Conservation (phyloP, 2,113 vertebrate genomes). For the Pterocles burchelli region DNA sequence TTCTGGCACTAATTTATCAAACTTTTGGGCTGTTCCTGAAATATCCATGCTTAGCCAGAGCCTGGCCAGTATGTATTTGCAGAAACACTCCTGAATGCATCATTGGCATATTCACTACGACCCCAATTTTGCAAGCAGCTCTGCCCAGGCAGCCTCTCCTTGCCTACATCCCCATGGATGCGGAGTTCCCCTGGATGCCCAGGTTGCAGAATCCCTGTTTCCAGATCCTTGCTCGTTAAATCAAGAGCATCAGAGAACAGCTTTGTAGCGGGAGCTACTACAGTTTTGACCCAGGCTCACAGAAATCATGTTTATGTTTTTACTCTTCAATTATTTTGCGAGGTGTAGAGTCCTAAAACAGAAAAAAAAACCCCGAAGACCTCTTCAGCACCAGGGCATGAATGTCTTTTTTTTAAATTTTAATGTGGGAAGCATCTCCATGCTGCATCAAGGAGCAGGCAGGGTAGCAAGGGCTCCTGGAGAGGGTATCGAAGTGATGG, state of each 20-base stretch:
- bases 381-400: not conserved
- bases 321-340: not conserved
- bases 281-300: accelerated
- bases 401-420: not conserved
- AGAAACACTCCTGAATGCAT: not conserved
- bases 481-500: not conserved
- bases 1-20: not conserved
- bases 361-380: not conserved
- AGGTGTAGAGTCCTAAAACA: not conserved
- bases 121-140: not conserved
- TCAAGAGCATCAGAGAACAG: not conserved
- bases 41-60: not conserved
- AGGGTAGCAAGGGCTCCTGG: not conserved
- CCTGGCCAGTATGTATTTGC: not conserved
- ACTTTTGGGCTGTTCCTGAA: not conserved
- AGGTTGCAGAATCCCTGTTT: not conserved
- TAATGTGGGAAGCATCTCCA: not conserved
- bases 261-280: not conserved
- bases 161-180: not conserved
- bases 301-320: not conserved
- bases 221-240: not conserved
- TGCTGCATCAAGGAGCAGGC: not conserved
- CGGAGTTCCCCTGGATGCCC: not conserved
- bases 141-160: not conserved
- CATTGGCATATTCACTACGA: not conserved